These are phyloP conservation scores for Resseliella maxima DNA, from an alignment of 2,888 invertebrate species.

Conservation along the genomic window DNA sequence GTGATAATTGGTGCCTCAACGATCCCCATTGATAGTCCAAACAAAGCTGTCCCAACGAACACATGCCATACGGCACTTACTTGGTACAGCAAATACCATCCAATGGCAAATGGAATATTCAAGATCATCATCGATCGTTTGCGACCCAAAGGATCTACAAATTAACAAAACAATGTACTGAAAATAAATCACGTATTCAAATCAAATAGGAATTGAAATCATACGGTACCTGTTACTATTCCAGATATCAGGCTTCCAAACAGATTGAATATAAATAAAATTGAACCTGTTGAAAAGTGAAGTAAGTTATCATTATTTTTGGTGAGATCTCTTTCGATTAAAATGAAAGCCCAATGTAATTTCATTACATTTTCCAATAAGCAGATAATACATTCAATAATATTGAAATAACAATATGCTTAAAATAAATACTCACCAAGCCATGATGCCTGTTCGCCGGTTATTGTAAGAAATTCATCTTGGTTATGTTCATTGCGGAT, in stretches of 20 bases:
- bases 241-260: too few species aligned
- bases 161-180: too few species aligned
- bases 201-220: background rate
- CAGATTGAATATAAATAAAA: too few species aligned
- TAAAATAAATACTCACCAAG: slow-evolving; percentile 71
- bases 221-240: too few species aligned
- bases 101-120: slow-evolving; percentile 71
- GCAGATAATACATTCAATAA: too few species aligned
- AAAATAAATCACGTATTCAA: too few species aligned
- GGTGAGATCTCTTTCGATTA: too few species aligned
- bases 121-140: slow-evolving; percentile 71
- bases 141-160: slow-evolving; percentile 71
- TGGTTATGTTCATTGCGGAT: slow-evolving; percentile 65
- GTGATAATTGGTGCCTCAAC: slow-evolving; percentile 74
- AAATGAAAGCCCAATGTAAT: too few species aligned
- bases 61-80: slow-evolving; percentile 69
- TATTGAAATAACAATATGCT: too few species aligned
- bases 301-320: too few species aligned
- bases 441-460: slow-evolving; percentile 71
- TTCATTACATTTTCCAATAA: too few species aligned
- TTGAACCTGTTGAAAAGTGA: too few species aligned
- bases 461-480: slow-evolving; percentile 67
- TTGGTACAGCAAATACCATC: slow-evolving; percentile 71
- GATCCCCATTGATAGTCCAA: slow-evolving; percentile 70
- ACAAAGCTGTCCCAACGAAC: slow-evolving; percentile 69